Evolutionary conservation across 2,113 vertebrate genomes (phyloP).

Genomic region (Sinocyclocheilus grahami): DNA sequence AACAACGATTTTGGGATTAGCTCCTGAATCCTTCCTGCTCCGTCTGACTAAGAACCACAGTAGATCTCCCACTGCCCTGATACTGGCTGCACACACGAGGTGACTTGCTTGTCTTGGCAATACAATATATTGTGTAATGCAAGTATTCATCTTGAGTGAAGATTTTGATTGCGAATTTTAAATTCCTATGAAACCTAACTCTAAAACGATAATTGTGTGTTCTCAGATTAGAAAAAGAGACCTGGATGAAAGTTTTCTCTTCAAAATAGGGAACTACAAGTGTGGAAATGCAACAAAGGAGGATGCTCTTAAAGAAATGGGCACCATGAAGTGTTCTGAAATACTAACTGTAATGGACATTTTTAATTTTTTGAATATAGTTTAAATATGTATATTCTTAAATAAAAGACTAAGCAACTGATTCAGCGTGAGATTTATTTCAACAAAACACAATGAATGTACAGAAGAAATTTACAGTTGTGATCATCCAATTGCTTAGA

Average conservation of each 20-base stretch:
- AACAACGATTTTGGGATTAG: slow-evolving; percentile 66
- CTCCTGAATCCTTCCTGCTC: slow-evolving; percentile 70
- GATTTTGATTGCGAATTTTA: background rate
- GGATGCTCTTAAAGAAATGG: background rate
- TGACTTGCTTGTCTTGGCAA: slow-evolving; percentile 39
- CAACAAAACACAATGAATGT: slow-evolving; percentile 8
- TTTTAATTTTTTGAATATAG: background rate
- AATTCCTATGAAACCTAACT: background rate
- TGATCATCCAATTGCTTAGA: background rate
- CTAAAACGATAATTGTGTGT: background rate
- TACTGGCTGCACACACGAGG: slow-evolving; percentile 70
- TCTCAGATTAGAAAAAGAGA: slow-evolving; percentile 45
- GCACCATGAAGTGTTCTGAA: background rate
- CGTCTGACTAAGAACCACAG: slow-evolving; percentile 67
- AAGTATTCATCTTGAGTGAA: background rate
- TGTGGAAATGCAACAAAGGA: background rate
- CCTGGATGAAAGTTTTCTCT: slow-evolving; percentile 49
- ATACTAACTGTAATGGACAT: background rate
- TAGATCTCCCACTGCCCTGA: slow-evolving; percentile 59
- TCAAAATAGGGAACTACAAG: background rate
- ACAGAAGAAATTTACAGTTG: slow-evolving; percentile 1
- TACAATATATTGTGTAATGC: background rate
- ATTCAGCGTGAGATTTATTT: slow-evolving; percentile 1
- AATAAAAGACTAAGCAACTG: slow-evolving; percentile 13
- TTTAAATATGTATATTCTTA: background rate